phyloP scores from a whole-genome alignment of 2,113 vertebrate species.

The Phylloscopus trochiloides region DNA sequence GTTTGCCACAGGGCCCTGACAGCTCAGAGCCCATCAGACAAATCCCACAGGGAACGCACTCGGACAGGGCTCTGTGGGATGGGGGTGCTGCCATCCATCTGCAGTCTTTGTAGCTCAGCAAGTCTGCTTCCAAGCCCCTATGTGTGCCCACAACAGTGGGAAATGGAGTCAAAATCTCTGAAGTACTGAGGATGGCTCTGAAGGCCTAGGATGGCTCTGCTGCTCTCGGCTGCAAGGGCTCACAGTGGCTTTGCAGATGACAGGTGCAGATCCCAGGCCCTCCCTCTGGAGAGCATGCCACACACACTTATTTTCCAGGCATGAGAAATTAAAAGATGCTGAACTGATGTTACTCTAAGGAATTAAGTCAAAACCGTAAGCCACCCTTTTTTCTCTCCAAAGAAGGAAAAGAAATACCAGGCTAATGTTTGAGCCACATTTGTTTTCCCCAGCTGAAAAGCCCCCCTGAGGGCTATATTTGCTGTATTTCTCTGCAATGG shows the following conservation, averaged over 20 bases:
- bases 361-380: background rate
- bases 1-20: rapidly evolving
- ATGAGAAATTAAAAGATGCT: background rate
- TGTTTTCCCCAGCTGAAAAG: background rate
- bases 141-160: background rate
- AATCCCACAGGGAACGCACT: background rate
- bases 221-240: background rate
- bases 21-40: background rate
- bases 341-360: background rate
- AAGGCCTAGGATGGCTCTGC: background rate
- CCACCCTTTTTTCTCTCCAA: background rate
- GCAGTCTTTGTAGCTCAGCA: background rate
- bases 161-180: background rate
- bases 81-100: background rate
- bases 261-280: background rate
- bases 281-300: background rate
- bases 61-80: background rate
- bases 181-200: background rate
- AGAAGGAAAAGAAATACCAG: background rate
- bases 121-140: background rate
- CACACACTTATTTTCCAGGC: background rate
- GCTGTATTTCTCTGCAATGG: background rate
- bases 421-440: background rate
- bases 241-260: background rate
- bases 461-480: background rate